Evolutionary conservation across 2,888 invertebrate genomes (phyloP), one percentile per base, ranked within the genome.

Genomic region (Mesorhabditis sp.): DNA sequence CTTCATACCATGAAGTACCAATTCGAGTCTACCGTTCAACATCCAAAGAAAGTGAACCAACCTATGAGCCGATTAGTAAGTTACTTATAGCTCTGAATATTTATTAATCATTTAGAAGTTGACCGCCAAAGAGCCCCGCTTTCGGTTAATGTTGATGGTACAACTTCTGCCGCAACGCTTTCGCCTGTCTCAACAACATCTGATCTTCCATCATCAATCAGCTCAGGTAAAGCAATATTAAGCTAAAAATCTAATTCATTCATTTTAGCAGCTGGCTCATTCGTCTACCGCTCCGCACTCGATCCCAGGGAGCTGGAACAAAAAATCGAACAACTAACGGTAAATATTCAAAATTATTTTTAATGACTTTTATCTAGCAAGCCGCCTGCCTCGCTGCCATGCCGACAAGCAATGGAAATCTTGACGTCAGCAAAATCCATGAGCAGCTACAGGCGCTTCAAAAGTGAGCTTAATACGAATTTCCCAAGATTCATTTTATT

Each of bases 171-270:
- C n/a, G 1, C 58, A 13, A n/a, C 58, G 7, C 58, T 50, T 50
- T 50, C 58, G 7, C 58, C 58, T 50, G 58, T 50, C n/a, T 50
- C 58, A 13, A 50, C 58, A 10, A 50, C 58, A 13, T 50, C 58
- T 50, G 58, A 50, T 50, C 58, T 50, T n/a, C 58, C 58, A 10
- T 50, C 58, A 50, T 50, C 58, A 13, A 50, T 50, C 58, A 50
- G 58, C n/a, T 50, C 58, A 13, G 58, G 58, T 50, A 50, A 50
- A n/a, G 10, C n/a, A 13, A 13, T 50, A 13, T 10, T n/a, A 50
- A 50, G 58, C 58, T 50, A 50, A 13, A 50, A 10, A 50, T 50
- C n/a, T 50, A 50, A 50, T 13, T n/a, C 58, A 13, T 50, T n/a
- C 7, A 50, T 13, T 50, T n/a, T 50, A 50, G 58, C 58, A 13